phyloP scores from a whole-genome alignment of 2,888 invertebrate genomes.

The Cepaea hortensis region DNA sequence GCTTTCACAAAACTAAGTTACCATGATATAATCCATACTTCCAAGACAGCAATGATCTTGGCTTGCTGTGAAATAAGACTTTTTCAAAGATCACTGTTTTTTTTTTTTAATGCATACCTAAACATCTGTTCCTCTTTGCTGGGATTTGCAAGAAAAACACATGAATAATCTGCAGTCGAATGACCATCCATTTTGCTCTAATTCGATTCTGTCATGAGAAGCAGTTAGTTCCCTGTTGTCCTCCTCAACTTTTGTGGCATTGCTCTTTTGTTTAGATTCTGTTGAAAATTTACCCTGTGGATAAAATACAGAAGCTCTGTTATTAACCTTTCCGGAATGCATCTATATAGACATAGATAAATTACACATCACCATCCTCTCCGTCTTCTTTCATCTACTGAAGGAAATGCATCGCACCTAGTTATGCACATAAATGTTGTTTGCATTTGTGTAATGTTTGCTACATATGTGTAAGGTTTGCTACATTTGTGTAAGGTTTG shows the following conservation, averaged over 20 bases:
- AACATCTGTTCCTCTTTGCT: slow-evolving; percentile 44
- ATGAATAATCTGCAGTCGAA: slow-evolving; percentile 79
- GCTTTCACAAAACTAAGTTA: neutral
- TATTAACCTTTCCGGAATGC: neutral
- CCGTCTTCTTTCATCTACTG: too few relatives aligned
- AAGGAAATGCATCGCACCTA: too few relatives aligned
- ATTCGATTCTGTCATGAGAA: slow-evolving; percentile 79
- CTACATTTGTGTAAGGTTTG: too few relatives aligned
- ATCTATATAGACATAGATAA: too few relatives aligned
- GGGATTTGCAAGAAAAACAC: slow-evolving; percentile 61
- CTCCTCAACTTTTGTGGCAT: slow-evolving; percentile 74
- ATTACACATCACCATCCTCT: too few relatives aligned
- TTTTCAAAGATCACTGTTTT: neutral
- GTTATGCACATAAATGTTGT: too few relatives aligned
- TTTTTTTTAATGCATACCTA: neutral
- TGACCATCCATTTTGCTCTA: slow-evolving; percentile 79
- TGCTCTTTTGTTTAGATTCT: slow-evolving; percentile 16
- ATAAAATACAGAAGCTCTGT: neutral
- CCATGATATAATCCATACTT: neutral
- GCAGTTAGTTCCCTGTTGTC: slow-evolving; percentile 76
- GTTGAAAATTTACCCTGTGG: slow-evolving; percentile 15
- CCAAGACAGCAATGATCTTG: neutral
- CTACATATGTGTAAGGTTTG: too few relatives aligned
- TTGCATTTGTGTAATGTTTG: too few relatives aligned
- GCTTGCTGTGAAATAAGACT: neutral